These are phyloP conservation scores for Elysia crispata DNA, from an alignment of 2,888 invertebrate genomes.

Conservation along the genomic window DNA sequence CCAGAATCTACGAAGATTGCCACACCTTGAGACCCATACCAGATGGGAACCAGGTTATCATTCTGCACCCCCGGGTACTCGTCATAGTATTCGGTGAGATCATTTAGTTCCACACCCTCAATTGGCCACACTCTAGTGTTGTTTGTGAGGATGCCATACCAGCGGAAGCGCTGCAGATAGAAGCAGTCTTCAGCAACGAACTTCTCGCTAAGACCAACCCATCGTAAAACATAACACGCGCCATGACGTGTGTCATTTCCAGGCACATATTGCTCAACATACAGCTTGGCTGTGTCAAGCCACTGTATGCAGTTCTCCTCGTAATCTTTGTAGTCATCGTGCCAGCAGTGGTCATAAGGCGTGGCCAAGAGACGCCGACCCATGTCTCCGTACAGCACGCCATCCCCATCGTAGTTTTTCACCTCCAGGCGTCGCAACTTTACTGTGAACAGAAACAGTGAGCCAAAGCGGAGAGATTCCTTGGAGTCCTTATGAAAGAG, in stretches of 20 bases:
- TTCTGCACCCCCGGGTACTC: slow-evolving; percentile 51
- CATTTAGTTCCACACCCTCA: slow-evolving; percentile 29
- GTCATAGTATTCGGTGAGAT: slow-evolving; percentile 49
- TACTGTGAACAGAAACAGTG: slow-evolving; percentile 53
- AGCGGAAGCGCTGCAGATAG: slow-evolving; percentile 52
- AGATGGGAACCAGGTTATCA: slow-evolving; percentile 53
- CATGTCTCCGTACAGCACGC: slow-evolving; percentile 55
- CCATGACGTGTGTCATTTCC: slow-evolving; percentile 47
- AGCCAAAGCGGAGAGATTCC: slow-evolving; percentile 52
- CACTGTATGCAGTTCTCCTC: slow-evolving; percentile 53
- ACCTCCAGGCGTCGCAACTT: slow-evolving; percentile 56
- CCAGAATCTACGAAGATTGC: slow-evolving; percentile 53
- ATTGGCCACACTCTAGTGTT: slow-evolving; percentile 48
- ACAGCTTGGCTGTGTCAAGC: slow-evolving; percentile 51
- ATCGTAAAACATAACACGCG: slow-evolving; percentile 52
- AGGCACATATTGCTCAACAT: slow-evolving; percentile 35
- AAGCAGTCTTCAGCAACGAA: slow-evolving; percentile 55
- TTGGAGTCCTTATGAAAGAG: slow-evolving; percentile 56
- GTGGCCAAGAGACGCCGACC: slow-evolving; percentile 54
- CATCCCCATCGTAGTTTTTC: slow-evolving; percentile 51
- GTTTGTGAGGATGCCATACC: slow-evolving; percentile 51
- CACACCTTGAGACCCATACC: slow-evolving; percentile 54
- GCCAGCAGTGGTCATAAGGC: slow-evolving; percentile 53
- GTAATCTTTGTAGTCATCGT: slow-evolving; percentile 39
- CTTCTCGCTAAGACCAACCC: slow-evolving; percentile 49